Evolutionary conservation across 2,797 vertebrate genomes (phyloP).

Genomic region (Microtus californicus): DNA sequence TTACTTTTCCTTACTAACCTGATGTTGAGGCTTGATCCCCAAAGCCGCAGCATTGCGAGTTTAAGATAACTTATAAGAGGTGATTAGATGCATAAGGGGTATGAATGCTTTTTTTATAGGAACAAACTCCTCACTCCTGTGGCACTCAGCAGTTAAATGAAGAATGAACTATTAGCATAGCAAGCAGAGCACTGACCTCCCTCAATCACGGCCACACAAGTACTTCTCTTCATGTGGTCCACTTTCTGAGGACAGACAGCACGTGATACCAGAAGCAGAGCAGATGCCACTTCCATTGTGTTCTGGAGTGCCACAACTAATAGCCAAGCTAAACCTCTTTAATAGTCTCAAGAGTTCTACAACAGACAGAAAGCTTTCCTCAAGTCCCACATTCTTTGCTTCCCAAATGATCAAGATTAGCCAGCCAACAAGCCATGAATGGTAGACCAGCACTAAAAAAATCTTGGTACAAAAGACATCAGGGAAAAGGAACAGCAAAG

Average conservation of each 20-base stretch:
- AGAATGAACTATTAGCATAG: background rate
- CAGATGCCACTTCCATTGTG: background rate
- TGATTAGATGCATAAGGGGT: background rate
- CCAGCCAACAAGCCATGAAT: background rate
- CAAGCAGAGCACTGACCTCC: background rate
- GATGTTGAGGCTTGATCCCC: background rate
- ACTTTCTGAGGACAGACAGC: background rate
- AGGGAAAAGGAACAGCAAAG: conserved; percentile 48
- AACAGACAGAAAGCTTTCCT: background rate
- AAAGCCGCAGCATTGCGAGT: background rate
- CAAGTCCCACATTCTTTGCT: conserved; percentile 5
- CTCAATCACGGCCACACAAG: background rate
- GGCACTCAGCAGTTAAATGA: background rate
- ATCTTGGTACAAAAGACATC: background rate
- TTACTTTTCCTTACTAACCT: background rate
- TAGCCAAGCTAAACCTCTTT: background rate
- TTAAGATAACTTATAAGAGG: background rate
- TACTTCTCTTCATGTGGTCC: background rate
- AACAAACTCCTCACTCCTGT: background rate
- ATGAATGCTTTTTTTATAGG: background rate
- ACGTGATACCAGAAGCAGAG: background rate
- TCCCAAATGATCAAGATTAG: conserved; percentile 14
- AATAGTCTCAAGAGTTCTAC: background rate
- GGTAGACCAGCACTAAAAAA: conserved; percentile 22
- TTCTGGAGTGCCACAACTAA: background rate